A percentile compares a stretch with the other conserved stretches of the same genome.
Evolutionary conservation across 2,888 invertebrate species (phyloP).

Genomic region (Lasioglossum pauxillum): DNA sequence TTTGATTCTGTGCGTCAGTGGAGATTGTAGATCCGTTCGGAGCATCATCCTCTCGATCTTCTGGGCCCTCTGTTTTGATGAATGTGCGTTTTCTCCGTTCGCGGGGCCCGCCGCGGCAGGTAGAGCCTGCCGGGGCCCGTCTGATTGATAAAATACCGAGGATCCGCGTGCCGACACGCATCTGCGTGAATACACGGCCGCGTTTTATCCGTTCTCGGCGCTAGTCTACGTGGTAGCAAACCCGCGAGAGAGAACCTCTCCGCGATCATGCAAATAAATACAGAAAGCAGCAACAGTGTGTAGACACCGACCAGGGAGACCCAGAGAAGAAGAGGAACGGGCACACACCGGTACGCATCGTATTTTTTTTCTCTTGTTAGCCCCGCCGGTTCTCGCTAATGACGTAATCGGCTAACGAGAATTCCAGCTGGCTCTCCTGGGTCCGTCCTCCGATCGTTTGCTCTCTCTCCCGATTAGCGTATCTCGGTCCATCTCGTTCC

Average conservation of each 20-base stretch:
- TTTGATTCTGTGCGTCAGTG: not conserved
- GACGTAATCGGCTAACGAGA: slow-evolving; percentile 71
- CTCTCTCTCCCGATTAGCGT: slow-evolving; percentile 13
- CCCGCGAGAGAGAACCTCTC: slow-evolving; percentile 23
- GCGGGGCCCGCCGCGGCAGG: slow-evolving; percentile 6
- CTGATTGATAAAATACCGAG: slow-evolving; percentile 73
- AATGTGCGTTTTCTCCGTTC: slow-evolving; percentile 29
- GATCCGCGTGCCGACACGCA: slow-evolving; percentile 62
- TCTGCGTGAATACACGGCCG: slow-evolving; percentile 28
- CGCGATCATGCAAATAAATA: slow-evolving; percentile 36
- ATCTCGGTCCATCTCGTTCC: slow-evolving; percentile 55
- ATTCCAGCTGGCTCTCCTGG: slow-evolving; percentile 50
- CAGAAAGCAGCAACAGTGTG: slow-evolving; percentile 19
- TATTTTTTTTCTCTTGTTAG: slow-evolving; percentile 65
- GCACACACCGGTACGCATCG: slow-evolving; percentile 11
- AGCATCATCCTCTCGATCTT: not conserved
- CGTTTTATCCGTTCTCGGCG: slow-evolving; percentile 12
- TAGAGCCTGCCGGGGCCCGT: not conserved
- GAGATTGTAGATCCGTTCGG: not conserved
- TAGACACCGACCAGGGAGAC: not conserved
- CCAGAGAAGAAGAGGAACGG: not conserved
- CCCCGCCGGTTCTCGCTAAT: slow-evolving; percentile 64
- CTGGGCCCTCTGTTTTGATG: slow-evolving; percentile 25
- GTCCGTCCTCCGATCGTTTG: slow-evolving; percentile 47
- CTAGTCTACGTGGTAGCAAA: slow-evolving; percentile 11